A percentile compares a stretch with the other conserved stretches of the same genome.
phyloP scores from a whole-genome alignment of 2,888 invertebrate genomes.

The Polia nebulosa region DNA sequence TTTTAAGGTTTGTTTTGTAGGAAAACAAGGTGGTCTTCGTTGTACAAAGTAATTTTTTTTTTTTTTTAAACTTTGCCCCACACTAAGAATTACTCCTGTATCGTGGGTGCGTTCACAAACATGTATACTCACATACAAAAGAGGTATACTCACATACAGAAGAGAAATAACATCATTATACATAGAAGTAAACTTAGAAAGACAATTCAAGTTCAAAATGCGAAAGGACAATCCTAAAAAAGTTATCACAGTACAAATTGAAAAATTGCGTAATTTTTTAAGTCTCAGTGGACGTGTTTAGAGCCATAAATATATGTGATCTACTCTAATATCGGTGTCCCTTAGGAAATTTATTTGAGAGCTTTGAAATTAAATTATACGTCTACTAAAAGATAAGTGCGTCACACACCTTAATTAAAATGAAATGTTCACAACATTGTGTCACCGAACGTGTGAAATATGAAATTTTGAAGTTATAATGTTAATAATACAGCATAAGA shows the following conservation, averaged over 20 bases:
- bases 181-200: not conserved
- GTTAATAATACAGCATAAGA: not conserved
- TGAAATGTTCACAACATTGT: constrained; percentile 14
- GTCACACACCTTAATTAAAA: not conserved
- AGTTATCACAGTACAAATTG: not conserved
- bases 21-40: not conserved
- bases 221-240: not conserved
- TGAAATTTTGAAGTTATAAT: not conserved
- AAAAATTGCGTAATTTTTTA: constrained; percentile 7
- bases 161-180: no score
- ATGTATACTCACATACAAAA: no score
- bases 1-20: no score
- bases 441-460: not conserved
- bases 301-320: constrained; percentile 36
- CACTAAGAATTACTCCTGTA: no score
- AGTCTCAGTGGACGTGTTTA: constrained; percentile 26
- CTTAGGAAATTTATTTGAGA: constrained; percentile 40
- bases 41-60: no score
- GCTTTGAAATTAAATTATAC: constrained; percentile 11
- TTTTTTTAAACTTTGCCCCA: no score
- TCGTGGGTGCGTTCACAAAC: no score
- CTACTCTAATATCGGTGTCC: constrained; percentile 26
- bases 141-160: no score
- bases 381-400: constrained; percentile 13
- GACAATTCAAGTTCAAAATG: not conserved